Evolutionary conservation across 2,113 vertebrate species (phyloP).

Genomic region (Melierax canorus): DNA sequence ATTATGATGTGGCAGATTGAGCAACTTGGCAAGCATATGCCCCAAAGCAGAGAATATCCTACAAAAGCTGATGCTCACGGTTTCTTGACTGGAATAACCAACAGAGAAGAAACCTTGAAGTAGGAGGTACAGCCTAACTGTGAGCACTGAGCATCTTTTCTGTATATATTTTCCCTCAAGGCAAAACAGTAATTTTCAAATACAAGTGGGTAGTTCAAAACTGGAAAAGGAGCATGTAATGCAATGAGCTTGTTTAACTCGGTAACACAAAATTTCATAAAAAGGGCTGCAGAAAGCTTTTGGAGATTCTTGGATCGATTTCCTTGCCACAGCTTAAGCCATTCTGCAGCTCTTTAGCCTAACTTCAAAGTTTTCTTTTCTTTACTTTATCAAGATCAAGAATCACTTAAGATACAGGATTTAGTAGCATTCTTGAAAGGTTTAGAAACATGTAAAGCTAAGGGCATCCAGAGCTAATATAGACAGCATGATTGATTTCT

Average conservation of each 20-base stretch:
- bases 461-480: neutral
- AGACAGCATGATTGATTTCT: neutral
- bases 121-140: neutral
- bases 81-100: neutral
- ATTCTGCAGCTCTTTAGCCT: neutral
- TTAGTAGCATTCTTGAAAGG: neutral
- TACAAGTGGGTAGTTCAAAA: neutral
- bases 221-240: neutral
- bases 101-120: neutral
- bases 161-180: neutral
- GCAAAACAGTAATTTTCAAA: neutral
- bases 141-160: neutral
- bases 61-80: accelerated
- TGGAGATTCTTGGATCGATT: neutral
- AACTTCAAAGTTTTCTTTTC: neutral
- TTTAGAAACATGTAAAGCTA: neutral
- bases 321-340: neutral
- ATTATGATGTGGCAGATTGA: neutral
- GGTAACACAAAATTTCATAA: neutral
- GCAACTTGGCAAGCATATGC: neutral
- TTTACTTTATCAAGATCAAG: neutral
- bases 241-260: neutral
- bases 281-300: neutral
- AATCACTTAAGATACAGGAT: neutral
- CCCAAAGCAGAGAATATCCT: neutral